Evolutionary conservation across 2,888 invertebrate species (phyloP).

Genomic region (Watsonalla cultraria): DNA sequence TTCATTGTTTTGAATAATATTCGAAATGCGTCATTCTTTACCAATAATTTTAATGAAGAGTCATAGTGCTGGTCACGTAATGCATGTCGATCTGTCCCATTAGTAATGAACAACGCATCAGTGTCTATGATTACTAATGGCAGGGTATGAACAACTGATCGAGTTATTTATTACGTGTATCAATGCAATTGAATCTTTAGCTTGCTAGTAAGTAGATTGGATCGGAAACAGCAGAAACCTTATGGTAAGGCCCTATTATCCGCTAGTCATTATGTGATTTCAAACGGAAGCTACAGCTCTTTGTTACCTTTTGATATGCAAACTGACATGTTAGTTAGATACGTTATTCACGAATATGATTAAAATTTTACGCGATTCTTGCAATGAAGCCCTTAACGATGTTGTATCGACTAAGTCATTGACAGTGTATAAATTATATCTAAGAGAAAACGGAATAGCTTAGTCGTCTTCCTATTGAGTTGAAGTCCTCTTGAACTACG

Average conservation of each 20-base stretch:
- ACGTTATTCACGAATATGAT: too few relatives aligned
- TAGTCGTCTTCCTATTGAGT: too few relatives aligned
- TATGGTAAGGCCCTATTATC: slow-evolving; percentile 20
- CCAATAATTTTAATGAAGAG: slow-evolving; percentile 24
- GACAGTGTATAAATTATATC: too few relatives aligned
- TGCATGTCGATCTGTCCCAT: slow-evolving; percentile 36
- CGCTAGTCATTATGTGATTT: slow-evolving; percentile 25
- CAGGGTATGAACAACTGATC: slow-evolving; percentile 17
- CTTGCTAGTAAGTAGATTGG: slow-evolving; percentile 8
- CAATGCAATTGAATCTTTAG: neutral
- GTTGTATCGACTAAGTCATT: too few relatives aligned
- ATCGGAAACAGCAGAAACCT: neutral
- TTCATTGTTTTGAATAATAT: slow-evolving; percentile 10
- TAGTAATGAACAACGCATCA: slow-evolving; percentile 30
- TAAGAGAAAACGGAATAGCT: too few relatives aligned
- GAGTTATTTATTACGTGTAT: slow-evolving; percentile 2
- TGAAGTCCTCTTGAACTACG: too few relatives aligned
- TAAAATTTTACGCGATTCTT: too few relatives aligned
- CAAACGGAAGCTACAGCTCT: slow-evolving; percentile 34
- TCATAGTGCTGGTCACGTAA: slow-evolving; percentile 30
- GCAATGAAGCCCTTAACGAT: too few relatives aligned
- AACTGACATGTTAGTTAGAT: slow-evolving; percentile 43
- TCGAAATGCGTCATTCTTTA: slow-evolving; percentile 26
- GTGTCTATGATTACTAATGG: slow-evolving; percentile 32
- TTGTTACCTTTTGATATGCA: slow-evolving; percentile 54